These are phyloP conservation scores for Anthoscopus minutus DNA, from an alignment of 2,113 vertebrate genomes.

Conservation along the genomic window DNA sequence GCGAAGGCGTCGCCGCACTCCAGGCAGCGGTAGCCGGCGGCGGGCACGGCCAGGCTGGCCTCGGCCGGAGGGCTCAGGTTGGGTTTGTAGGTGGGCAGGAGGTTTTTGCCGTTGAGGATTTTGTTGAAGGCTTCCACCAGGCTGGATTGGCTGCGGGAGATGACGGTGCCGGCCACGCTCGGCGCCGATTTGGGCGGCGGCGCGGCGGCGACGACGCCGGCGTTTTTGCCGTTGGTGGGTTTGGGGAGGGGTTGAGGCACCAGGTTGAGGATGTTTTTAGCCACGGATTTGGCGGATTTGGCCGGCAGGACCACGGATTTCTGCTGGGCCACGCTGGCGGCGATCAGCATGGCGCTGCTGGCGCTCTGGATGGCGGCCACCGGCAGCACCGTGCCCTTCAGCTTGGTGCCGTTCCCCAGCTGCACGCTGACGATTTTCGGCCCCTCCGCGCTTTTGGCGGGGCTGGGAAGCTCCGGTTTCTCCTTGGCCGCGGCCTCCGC, in stretches of 20 bases:
- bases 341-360: slow-evolving; percentile 90
- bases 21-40: slow-evolving; percentile 85
- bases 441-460: slow-evolving; percentile 40
- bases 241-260: slow-evolving; percentile 72
- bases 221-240: slow-evolving; percentile 61
- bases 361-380: slow-evolving; percentile 86
- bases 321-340: slow-evolving; percentile 78
- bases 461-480: background rate
- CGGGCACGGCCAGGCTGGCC: slow-evolving; percentile 80
- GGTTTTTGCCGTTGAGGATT: slow-evolving; percentile 94
- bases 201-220: slow-evolving; percentile 68
- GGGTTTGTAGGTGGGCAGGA: slow-evolving; percentile 88
- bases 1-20: slow-evolving; percentile 94
- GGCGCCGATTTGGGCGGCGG: slow-evolving; percentile 70
- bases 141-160: slow-evolving; percentile 90
- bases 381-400: slow-evolving; percentile 81
- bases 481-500: background rate
- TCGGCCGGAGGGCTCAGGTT: slow-evolving; percentile 82
- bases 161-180: slow-evolving; percentile 76
- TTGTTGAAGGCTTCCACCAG: slow-evolving; percentile 95
- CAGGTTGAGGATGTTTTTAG: slow-evolving; percentile 74
- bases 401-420: slow-evolving; percentile 70
- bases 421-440: slow-evolving; percentile 69
- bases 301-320: slow-evolving; percentile 68
- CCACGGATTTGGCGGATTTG: slow-evolving; percentile 43